Evolutionary conservation across 2,797 vertebrate genomes (phyloP), one percentile per base, ranked within the genome.

Genomic region (Ambastaia sidthimunki): DNA sequence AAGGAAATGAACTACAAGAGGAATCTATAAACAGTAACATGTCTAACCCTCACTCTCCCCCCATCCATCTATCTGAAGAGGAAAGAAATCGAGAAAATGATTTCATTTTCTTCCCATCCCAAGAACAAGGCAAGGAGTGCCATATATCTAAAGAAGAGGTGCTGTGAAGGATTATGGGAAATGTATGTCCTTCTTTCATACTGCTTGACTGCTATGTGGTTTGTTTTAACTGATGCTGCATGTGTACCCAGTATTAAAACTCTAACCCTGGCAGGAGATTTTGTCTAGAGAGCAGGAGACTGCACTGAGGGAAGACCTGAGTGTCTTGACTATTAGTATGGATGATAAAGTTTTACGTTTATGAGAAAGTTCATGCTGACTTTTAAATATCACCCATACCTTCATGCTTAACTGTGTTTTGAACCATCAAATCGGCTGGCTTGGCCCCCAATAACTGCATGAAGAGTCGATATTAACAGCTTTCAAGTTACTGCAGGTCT

Each of bases 101-200:
- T 82, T 84, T 83, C 21, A 82, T 89, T 19, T 92, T 90, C 82
- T 91, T 92, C 59, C 93, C 93, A 41, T 92, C 83, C 3, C 93
- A 94, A 79, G 93, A 94, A 80, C 92, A 94, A 80, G 93, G 93
- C 7, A 94, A 94, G 55, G 93, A 94, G 82, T 90, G 84, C 57
- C 92, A 92, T 4, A 3, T 94, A 55, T 94, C 93, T 11, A 93
- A 91, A 87, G 93, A 94, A 81, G 93, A 94, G 78, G 86, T 15
- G 34, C 73, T 90, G 25, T 91, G 81, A 91, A 44, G 52, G 47
- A 59, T 66, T n/a, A 37, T 60, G 47, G 25, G 13, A 47, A 5
- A n/a, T 13, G 5, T 52, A 23, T 18, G 9, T 19, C 37, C 50
- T 76, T 55, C n/a, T 12, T 62, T 59, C 16, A n/a, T 48, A 50